Evolutionary conservation across 2,888 invertebrate genomes (phyloP).

Genomic region (Abscondita cerata): DNA sequence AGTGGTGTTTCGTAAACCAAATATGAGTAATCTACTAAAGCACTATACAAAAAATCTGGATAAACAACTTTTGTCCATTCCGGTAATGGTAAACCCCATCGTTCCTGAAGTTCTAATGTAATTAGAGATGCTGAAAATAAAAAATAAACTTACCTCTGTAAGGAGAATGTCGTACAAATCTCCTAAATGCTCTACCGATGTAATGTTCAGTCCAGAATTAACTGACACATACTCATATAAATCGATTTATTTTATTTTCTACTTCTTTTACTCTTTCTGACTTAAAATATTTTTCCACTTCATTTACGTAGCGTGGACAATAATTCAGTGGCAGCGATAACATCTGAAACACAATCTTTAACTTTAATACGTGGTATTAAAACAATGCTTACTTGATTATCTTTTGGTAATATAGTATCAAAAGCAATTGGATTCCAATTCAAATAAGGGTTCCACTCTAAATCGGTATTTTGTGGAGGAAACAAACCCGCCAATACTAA

Average conservation of each 20-base stretch:
- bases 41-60: conserved; percentile 50
- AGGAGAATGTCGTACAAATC: not conserved
- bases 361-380: not conserved
- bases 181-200: not conserved
- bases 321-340: not conserved
- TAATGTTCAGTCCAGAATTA: conserved; percentile 8
- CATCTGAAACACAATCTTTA: not conserved
- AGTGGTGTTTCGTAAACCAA: conserved; percentile 49
- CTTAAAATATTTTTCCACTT: not conserved
- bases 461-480: conserved; percentile 62
- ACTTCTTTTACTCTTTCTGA: not conserved
- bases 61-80: conserved; percentile 55
- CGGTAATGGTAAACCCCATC: conserved; percentile 54
- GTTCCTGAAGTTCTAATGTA: no score
- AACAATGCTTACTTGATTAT: conserved; percentile 41
- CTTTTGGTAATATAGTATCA: conserved; percentile 63
- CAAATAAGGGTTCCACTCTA: conserved; percentile 64
- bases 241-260: not conserved
- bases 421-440: conserved; percentile 80
- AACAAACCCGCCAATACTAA: conserved; percentile 73
- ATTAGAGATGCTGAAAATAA: no score
- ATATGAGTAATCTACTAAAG: conserved; percentile 53
- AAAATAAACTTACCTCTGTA: not conserved
- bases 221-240: not conserved
- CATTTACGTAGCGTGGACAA: not conserved